These are phyloP conservation scores for Vannuccia rotundouncinata DNA, from an alignment of 2,888 invertebrate species.

Conservation along the genomic window DNA sequence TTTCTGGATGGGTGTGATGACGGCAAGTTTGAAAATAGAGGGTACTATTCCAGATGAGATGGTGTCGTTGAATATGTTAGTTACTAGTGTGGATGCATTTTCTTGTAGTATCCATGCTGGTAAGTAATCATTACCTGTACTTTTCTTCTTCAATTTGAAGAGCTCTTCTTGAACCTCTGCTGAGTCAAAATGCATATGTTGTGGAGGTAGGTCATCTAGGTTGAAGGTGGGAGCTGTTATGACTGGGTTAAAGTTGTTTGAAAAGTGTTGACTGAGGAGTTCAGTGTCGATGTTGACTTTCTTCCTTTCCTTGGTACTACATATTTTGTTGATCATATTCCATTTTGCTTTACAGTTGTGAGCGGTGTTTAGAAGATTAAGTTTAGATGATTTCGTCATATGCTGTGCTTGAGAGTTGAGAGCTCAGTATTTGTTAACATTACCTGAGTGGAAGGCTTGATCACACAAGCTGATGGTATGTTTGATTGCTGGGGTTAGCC, in stretches of 20 bases:
- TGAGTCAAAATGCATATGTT: neutral
- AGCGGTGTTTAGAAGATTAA: neutral
- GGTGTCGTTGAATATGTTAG: no score
- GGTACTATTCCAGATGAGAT: no score
- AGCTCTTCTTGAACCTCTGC: neutral
- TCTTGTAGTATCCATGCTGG: neutral
- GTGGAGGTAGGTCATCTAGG: neutral
- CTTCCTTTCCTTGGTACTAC: neutral
- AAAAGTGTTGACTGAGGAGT: neutral
- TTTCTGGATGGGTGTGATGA: no score
- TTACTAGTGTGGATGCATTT: no score
- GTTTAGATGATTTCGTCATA: neutral
- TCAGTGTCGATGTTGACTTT: neutral
- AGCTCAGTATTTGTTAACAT: neutral
- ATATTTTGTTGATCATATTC: neutral
- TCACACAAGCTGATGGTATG: neutral
- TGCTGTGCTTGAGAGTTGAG: neutral
- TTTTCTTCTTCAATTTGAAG: neutral
- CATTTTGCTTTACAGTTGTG: neutral
- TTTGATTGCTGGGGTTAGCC: neutral
- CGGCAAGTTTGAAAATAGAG: no score
- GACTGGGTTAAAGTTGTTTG: neutral
- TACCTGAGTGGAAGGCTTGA: neutral
- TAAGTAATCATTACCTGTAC: neutral
- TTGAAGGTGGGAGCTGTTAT: neutral